Evolutionary conservation across 2,888 invertebrate genomes (phyloP).

Genomic region (Noctua pronuba): DNA sequence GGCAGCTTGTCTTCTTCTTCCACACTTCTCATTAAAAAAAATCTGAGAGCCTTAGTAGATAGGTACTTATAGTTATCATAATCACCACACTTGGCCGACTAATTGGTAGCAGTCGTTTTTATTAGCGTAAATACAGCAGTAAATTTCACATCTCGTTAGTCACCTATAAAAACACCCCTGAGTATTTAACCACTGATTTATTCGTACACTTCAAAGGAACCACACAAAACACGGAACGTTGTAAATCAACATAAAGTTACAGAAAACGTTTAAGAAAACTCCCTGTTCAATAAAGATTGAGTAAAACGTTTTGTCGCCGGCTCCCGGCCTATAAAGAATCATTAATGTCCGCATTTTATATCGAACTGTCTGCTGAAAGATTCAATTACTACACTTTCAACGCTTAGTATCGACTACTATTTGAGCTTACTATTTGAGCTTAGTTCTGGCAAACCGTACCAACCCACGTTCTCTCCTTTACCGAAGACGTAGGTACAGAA

Average conservation of each 20-base stretch:
- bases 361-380: conserved; percentile 47
- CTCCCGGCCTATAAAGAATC: conserved; percentile 42
- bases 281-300: conserved; percentile 46
- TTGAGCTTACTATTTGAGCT: neutral
- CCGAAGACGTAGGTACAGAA: neutral
- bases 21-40: neutral
- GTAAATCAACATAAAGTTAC: conserved; percentile 43
- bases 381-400: conserved; percentile 52
- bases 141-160: neutral
- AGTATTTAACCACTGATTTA: conserved; percentile 16
- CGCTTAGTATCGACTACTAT: conserved; percentile 20
- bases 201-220: conserved; percentile 2
- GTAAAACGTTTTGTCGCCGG: conserved; percentile 39
- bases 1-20: neutral
- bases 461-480: neutral
- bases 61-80: neutral
- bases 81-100: neutral
- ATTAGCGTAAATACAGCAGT: neutral
- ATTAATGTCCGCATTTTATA: conserved; percentile 53
- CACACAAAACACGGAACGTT: conserved; percentile 7
- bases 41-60: neutral
- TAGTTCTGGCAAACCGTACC: neutral
- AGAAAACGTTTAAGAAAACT: conserved; percentile 47
- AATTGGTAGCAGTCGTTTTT: neutral
- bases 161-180: conserved; percentile 9